Evolutionary conservation across 2,113 vertebrate species (phyloP).

Genomic region (Tachycineta bicolor): DNA sequence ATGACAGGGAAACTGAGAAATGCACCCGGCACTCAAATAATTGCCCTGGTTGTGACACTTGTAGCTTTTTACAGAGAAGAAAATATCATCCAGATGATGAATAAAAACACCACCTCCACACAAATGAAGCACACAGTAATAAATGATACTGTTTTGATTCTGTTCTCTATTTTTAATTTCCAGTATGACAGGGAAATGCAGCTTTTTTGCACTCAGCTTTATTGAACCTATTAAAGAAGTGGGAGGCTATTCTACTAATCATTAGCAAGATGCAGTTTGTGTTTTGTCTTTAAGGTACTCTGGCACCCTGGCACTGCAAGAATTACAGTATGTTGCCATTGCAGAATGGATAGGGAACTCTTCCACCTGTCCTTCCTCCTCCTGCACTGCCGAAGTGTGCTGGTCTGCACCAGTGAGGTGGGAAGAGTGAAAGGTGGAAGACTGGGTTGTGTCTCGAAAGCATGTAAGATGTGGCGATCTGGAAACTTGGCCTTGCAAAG

Average conservation of each 20-base stretch:
- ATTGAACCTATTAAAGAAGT: neutral
- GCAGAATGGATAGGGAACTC: neutral
- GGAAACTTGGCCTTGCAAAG: neutral
- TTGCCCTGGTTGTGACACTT: neutral
- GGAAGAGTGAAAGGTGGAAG: neutral
- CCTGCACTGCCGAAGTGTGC: neutral
- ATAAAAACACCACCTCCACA: neutral
- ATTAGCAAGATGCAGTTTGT: neutral
- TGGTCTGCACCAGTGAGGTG: neutral
- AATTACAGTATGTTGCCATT: neutral
- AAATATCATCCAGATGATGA: constrained; percentile 55
- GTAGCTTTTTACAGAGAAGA: neutral
- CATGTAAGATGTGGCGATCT: neutral
- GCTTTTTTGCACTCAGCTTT: neutral
- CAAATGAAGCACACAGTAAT: neutral
- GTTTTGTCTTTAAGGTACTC: neutral
- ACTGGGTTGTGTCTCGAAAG: neutral
- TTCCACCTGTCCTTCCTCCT: neutral
- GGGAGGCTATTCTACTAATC: neutral
- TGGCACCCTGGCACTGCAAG: neutral
- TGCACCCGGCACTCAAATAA: neutral
- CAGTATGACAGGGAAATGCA: neutral
- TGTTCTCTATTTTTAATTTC: constrained; percentile 29
- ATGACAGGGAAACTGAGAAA: neutral
- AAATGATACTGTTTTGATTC: constrained; percentile 8